phyloP scores from a whole-genome alignment of 2,113 vertebrate species.

The Egretta garzetta region DNA sequence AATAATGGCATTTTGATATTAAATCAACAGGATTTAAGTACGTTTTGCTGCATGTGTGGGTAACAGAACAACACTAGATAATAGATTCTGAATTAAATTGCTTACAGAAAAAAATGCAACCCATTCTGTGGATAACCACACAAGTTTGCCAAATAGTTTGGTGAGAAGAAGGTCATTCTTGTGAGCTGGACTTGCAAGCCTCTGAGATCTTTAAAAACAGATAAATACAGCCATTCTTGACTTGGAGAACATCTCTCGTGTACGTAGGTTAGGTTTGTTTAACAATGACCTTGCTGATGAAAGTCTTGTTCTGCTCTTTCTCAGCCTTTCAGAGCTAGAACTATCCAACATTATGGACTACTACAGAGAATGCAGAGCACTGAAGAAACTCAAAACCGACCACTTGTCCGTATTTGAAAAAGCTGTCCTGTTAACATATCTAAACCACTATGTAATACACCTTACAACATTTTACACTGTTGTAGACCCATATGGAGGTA shows the following conservation, averaged over 20 bases:
- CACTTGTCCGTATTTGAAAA: background rate
- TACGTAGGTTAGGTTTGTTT: background rate
- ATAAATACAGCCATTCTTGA: background rate
- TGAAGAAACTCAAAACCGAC: background rate
- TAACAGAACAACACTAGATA: background rate
- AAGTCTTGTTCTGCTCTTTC: background rate
- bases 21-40: background rate
- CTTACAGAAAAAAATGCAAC: background rate
- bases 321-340: background rate
- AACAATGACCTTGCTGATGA: background rate
- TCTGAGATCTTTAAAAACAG: background rate
- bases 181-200: background rate
- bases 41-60: background rate
- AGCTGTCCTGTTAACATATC: background rate
- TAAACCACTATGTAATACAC: background rate
- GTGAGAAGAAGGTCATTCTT: background rate
- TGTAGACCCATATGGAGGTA: background rate
- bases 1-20: background rate
- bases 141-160: background rate
- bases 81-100: background rate
- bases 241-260: background rate
- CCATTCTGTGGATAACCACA: background rate
- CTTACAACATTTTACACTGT: background rate
- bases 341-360: background rate
- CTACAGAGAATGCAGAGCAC: background rate